phyloP scores from a whole-genome alignment of 2,797 vertebrate species.

The Siniperca undulata region DNA sequence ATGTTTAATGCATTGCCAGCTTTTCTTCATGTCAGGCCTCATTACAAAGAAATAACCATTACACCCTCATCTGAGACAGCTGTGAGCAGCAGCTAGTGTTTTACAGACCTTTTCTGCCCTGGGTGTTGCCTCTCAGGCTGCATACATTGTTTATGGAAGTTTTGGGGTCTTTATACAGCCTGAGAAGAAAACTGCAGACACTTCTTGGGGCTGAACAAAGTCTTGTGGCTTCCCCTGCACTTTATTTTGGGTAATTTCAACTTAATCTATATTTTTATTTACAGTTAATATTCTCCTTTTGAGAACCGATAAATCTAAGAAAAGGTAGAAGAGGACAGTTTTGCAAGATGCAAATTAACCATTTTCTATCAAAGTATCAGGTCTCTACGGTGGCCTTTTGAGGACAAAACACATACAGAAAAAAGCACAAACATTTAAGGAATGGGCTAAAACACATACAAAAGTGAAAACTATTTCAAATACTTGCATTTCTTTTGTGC shows the following conservation, averaged over 20 bases:
- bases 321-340: no score
- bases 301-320: not conserved
- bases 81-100: not conserved
- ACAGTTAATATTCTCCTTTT: not conserved
- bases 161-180: no score
- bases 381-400: not conserved
- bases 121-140: not conserved
- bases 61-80: not conserved
- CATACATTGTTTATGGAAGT: not conserved
- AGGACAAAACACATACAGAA: not conserved
- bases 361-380: not conserved
- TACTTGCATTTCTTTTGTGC: not conserved
- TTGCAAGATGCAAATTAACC: no score
- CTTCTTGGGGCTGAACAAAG: not conserved
- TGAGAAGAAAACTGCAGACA: not conserved
- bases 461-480: not conserved
- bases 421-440: not conserved
- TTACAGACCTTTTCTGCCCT: not conserved
- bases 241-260: not conserved
- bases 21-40: conserved; percentile 8
- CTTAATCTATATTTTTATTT: not conserved
- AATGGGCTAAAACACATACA: not conserved
- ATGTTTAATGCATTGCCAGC: conserved; percentile 1
- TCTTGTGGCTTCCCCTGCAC: not conserved
- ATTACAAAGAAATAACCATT: conserved; percentile 15